Evolutionary conservation across 2,113 vertebrate genomes (phyloP), one percentile per base, ranked within the genome.

Genomic region (Sebastes schlegelii): DNA sequence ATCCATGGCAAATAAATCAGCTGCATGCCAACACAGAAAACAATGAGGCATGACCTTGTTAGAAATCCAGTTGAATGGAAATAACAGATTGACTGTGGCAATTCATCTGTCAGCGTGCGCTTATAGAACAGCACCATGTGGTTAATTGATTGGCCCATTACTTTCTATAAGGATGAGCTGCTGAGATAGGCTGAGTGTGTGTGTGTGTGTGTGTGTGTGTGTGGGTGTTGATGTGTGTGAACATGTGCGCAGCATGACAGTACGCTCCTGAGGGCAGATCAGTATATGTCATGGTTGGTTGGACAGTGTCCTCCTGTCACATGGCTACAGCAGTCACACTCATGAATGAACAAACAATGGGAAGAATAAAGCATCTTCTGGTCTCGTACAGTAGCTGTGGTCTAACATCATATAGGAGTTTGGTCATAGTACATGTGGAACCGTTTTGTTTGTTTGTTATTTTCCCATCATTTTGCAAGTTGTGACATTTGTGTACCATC

Each of bases 211-310:
- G 26, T 26, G 52, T 6, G 63, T 34, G 73, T 69, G 58, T 17
- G 54, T 21, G 48, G 17, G 21, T 23, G 70, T 23, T 76, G 55
- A 13, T 46, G 45, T 57, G 60, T 49, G 52, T 6, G 63, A 78
- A 71, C 76, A 76, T 84, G 81, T 85, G 72, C 82, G 34, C 23
- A 19, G n/a, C 61, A 34, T 57, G 62, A 8, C 66, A 45, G 74
- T 34, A 4, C 73, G 6, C 72, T 72, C 78, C 77, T 19, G 42
- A 45, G 84, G 89, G 69, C 80, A 79, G 75, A 74, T 86, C 71
- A 69, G 76, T 34, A 34, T 51, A 52, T 52, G 65, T 68, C 79
- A 79, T 19, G 88, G 79, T 65, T 74, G 79, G 75, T n/a, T 85
- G 87, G 84, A 61, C 61, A 4, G 26, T 70, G 66, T 5, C 55